A percentile compares a stretch with the other conserved stretches of the same genome.
Evolutionary conservation across 2,888 invertebrate genomes (phyloP).

Genomic region (Osmoderma eremita): DNA sequence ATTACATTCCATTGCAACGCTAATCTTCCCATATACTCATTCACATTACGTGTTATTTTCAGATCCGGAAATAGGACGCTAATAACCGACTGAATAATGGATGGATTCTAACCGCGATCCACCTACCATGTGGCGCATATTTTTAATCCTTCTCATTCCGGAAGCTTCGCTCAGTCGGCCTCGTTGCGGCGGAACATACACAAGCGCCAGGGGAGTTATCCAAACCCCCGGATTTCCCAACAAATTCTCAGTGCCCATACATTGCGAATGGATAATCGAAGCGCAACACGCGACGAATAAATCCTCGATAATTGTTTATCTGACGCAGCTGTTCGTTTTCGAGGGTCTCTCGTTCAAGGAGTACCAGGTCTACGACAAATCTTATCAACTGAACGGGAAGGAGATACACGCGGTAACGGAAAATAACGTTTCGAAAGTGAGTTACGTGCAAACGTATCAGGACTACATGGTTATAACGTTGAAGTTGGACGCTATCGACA

Average conservation of each 20-base stretch:
- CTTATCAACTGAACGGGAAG: constrained; percentile 64
- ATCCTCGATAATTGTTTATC: constrained; percentile 83
- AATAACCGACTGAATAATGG: constrained; percentile 40
- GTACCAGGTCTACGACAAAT: constrained; percentile 61
- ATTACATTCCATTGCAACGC: not conserved
- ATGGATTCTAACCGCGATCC: constrained; percentile 36
- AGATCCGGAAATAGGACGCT: constrained; percentile 20
- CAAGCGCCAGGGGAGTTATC: constrained; percentile 75
- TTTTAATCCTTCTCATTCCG: constrained; percentile 41
- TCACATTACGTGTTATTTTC: constrained; percentile 21
- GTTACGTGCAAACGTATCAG: constrained; percentile 71
- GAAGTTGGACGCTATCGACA: constrained; percentile 76
- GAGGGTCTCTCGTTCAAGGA: constrained; percentile 81
- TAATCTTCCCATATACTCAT: not conserved
- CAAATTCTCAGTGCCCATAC: constrained; percentile 81
- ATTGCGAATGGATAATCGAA: constrained; percentile 88
- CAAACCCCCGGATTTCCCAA: constrained; percentile 87
- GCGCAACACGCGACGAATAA: constrained; percentile 71
- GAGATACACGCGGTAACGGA: constrained; percentile 69
- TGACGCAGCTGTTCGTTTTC: constrained; percentile 88
- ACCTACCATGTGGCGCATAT: constrained; percentile 39
- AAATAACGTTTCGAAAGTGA: constrained; percentile 73
- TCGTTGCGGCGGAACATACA: constrained; percentile 74
- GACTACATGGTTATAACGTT: constrained; percentile 85
- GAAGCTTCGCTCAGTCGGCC: constrained; percentile 50